A percentile compares a stretch with the other conserved stretches of the same genome.
These are phyloP conservation scores for Callospermophilus lateralis DNA, from an alignment of 2,113 vertebrate genomes.

Conservation along the genomic window DNA sequence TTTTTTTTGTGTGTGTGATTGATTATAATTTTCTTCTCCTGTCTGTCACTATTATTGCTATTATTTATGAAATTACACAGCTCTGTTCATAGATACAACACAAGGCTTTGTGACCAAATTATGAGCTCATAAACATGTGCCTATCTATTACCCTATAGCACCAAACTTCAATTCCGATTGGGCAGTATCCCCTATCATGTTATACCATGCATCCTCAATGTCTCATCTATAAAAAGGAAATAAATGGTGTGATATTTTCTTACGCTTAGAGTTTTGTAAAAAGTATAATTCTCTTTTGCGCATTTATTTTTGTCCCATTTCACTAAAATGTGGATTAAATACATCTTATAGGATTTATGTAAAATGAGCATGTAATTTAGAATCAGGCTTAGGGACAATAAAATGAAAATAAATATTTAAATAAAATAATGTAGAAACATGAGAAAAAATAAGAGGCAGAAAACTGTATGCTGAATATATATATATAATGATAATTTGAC, in stretches of 20 bases:
- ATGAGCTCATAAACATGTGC: conserved; percentile 60
- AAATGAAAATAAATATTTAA: conserved; percentile 8
- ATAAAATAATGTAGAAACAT: background rate
- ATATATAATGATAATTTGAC: background rate
- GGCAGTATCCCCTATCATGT: background rate
- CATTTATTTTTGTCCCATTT: background rate
- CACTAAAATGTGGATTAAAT: conserved; percentile 37
- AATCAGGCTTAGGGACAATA: background rate
- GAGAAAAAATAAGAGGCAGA: background rate
- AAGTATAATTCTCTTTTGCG: background rate
- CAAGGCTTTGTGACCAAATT: conserved; percentile 37
- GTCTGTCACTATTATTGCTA: conserved; percentile 78
- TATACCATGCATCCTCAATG: too few species aligned
- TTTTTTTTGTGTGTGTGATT: conserved; percentile 68
- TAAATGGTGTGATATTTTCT: background rate
- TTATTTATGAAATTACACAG: conserved; percentile 84
- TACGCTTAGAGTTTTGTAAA: background rate
- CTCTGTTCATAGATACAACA: conserved; percentile 56
- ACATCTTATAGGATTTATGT: background rate
- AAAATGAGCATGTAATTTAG: background rate
- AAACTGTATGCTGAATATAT: background rate
- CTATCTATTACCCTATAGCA: background rate
- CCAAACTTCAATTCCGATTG: background rate
- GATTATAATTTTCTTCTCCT: conserved; percentile 69
- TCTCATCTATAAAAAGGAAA: background rate